These are phyloP conservation scores for Dendrocincla fuliginosa DNA, from an alignment of 2,797 vertebrate species.

Conservation along the genomic window DNA sequence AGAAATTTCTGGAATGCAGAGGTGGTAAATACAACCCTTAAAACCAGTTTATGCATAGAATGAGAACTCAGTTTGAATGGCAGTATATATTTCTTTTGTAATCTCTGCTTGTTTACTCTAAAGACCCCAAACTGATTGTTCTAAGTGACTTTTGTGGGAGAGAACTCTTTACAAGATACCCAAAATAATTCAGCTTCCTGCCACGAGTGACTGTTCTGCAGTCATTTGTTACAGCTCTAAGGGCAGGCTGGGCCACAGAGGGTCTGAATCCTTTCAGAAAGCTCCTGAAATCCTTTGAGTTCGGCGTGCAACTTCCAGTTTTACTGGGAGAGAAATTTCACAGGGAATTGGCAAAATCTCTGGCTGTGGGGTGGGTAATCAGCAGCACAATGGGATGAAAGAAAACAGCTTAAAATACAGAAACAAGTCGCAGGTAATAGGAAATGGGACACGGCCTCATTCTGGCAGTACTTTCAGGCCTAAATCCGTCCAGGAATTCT, in stretches of 20 bases:
- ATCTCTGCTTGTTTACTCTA: not conserved
- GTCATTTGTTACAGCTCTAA: not conserved
- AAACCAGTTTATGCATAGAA: not conserved
- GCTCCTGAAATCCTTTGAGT: not conserved
- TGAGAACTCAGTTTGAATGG: not conserved
- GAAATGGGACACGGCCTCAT: not conserved
- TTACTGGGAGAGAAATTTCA: conserved; percentile 5
- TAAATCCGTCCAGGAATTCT: not conserved
- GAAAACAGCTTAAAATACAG: not conserved
- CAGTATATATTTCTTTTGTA: not conserved
- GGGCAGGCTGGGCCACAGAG: not conserved
- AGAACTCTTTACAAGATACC: not conserved
- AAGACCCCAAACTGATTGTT: not conserved
- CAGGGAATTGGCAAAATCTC: not conserved
- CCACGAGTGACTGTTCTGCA: not conserved
- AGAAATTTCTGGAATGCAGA: not conserved
- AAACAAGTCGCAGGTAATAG: not conserved
- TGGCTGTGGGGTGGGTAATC: not conserved
- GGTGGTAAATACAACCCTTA: not conserved
- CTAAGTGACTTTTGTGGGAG: not conserved
- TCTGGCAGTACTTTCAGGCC: not conserved
- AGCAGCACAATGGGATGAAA: conserved; percentile 17
- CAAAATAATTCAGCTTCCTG: not conserved
- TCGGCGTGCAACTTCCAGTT: not conserved
- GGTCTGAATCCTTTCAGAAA: not conserved